These are phyloP conservation scores for Ylistrum balloti DNA, from an alignment of 1,140 invertebrate species.

Conservation along the genomic window DNA sequence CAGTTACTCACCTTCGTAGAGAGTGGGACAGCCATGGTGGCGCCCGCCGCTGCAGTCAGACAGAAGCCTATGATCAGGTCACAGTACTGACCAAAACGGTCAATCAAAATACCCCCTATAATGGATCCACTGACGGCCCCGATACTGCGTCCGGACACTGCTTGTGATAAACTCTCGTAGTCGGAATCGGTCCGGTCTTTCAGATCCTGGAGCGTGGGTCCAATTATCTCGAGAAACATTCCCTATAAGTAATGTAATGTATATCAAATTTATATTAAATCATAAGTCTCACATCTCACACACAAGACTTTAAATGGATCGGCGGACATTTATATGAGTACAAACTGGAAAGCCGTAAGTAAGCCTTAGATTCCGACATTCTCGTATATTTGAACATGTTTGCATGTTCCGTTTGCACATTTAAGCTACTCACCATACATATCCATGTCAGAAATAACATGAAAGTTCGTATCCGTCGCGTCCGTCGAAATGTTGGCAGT, in stretches of 20 bases:
- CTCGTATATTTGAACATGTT: too few species aligned
- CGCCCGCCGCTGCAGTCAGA: not conserved
- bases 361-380: too few species aligned
- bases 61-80: not conserved
- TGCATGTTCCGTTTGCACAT: too few species aligned
- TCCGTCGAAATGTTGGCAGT: not conserved
- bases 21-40: slow-evolving; percentile 1
- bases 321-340: too few species aligned
- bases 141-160: slow-evolving; percentile 45
- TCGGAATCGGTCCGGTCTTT: slow-evolving; percentile 41
- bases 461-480: not conserved
- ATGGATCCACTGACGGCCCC: slow-evolving; percentile 4
- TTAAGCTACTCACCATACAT: not conserved
- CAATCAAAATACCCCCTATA: not conserved
- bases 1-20: not conserved
- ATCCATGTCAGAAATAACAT: not conserved
- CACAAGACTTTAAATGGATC: too few species aligned
- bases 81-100: not conserved
- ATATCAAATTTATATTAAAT: too few species aligned
- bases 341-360: too few species aligned
- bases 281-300: too few species aligned
- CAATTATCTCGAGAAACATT: slow-evolving; percentile 44
- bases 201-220: slow-evolving; percentile 47
- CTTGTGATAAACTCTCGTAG: slow-evolving; percentile 41
- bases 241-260: too few species aligned